Evolutionary conservation across 2,888 invertebrate species (phyloP), one percentile per base, ranked within the genome.

Genomic region (Lepidocyrtinus sp.): DNA sequence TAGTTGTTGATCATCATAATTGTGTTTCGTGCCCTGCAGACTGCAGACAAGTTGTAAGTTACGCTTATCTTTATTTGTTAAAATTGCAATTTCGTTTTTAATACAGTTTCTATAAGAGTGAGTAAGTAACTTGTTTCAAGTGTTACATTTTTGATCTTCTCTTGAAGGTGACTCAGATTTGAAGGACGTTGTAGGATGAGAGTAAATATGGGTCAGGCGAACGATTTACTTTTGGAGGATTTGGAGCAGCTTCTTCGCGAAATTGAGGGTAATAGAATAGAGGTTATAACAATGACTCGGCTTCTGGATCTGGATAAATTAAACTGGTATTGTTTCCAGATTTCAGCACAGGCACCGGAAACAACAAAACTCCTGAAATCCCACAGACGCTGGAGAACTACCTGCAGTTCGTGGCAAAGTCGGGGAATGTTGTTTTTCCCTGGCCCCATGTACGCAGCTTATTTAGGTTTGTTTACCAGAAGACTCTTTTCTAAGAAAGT

Each of bases 381-480:
- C 96, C 97, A 21, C 92, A 93, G 83, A 94, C 96, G 88, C 90
- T 98, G 81, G 96, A 97, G 87, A 96, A 96, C 81, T 97, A 96
- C 89, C 91, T 98, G 85, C 92, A 92, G 86, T 94, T 94, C 90
- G 96, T 98, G 86, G 97, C 97, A 2, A 95, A 95, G 89, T 97
- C 96, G 87, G 97, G 98, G 84, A 96, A 97, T 90, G 96, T 96
- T 46, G 93, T 97, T 84, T 97, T 96, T 88, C 96, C 96, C 88
- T 98, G 97, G 97, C 90, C 94, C 62, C 91, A 94, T 84, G 92
- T 97, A 68, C 96, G 96, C 89, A 93, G 93, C 88, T 92, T 98
- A 86, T 95, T 97, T 89, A 93, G 84, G 86, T 85, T n/a, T n/a
- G n/a, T n/a, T n/a, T n/a, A n/a, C n/a, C n/a, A n/a, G n/a, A n/a